phyloP scores from a whole-genome alignment of 2,888 invertebrate species.

The Ceramica pisi region DNA sequence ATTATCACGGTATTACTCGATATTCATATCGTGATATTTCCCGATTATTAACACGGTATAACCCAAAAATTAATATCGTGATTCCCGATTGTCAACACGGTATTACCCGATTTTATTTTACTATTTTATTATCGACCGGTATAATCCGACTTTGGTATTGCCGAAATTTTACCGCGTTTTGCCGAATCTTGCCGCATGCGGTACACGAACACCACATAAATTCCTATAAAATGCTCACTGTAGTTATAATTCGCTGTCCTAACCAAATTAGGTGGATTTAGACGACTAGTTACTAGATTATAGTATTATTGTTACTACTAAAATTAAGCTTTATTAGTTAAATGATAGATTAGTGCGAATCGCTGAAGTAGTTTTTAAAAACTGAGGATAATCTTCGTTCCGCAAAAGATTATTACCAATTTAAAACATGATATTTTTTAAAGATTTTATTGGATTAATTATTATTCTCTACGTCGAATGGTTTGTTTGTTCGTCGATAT shows the following conservation, averaged over 20 bases:
- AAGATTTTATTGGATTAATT: slow-evolving; percentile 27
- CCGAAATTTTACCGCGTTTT: slow-evolving; percentile 1
- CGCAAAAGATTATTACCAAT: neutral
- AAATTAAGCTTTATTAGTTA: slow-evolving; percentile 73
- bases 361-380: slow-evolving; percentile 44
- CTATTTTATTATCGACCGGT: neutral
- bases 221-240: slow-evolving; percentile 72
- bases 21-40: neutral
- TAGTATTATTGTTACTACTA: slow-evolving; percentile 69
- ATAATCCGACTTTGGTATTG: neutral
- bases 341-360: slow-evolving; percentile 54
- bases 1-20: neutral
- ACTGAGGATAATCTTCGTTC: slow-evolving; percentile 8
- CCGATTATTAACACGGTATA: neutral
- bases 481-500: slow-evolving; percentile 23
- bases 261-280: slow-evolving; percentile 47
- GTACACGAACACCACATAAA: slow-evolving; percentile 46
- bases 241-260: slow-evolving; percentile 61
- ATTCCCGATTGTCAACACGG: neutral
- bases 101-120: neutral
- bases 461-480: slow-evolving; percentile 4
- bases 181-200: slow-evolving; percentile 30
- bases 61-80: too few relatives aligned
- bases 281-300: slow-evolving; percentile 48
- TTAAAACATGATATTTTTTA: slow-evolving; percentile 39